phyloP scores from a whole-genome alignment of 2,113 vertebrate species.

The Microtus pennsylvanicus region DNA sequence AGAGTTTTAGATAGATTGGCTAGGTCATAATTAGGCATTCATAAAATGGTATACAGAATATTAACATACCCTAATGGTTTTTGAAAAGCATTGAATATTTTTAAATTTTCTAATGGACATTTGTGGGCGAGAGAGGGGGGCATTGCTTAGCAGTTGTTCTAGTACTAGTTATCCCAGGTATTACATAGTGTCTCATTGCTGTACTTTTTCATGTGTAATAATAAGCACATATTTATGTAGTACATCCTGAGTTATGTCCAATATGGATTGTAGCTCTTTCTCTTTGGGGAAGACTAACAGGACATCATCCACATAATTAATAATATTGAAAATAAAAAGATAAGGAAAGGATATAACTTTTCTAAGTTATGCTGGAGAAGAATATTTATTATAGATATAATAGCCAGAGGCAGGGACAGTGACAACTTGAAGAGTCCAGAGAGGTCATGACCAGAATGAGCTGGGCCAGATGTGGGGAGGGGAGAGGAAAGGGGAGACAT shows the following conservation, averaged over 20 bases:
- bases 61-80: background rate
- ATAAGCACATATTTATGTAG: too few relatives aligned
- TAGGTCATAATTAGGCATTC: background rate
- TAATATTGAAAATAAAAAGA: background rate
- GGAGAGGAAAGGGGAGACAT: background rate
- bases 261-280: too few relatives aligned
- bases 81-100: background rate
- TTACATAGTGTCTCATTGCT: too few relatives aligned
- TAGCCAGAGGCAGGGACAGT: background rate
- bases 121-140: background rate
- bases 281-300: too few relatives aligned
- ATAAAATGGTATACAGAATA: background rate
- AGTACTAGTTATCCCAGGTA: background rate
- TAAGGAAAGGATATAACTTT: background rate
- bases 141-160: background rate
- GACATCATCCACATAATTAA: too few relatives aligned
- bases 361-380: background rate
- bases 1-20: background rate
- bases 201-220: too few relatives aligned
- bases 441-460: background rate
- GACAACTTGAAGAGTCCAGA: background rate
- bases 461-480: too few relatives aligned
- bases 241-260: too few relatives aligned
- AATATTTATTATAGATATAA: background rate
- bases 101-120: background rate